Base-by-base conservation (phyloP, 2,113 vertebrate species). In the Gymnocephalus cernua region DNA sequence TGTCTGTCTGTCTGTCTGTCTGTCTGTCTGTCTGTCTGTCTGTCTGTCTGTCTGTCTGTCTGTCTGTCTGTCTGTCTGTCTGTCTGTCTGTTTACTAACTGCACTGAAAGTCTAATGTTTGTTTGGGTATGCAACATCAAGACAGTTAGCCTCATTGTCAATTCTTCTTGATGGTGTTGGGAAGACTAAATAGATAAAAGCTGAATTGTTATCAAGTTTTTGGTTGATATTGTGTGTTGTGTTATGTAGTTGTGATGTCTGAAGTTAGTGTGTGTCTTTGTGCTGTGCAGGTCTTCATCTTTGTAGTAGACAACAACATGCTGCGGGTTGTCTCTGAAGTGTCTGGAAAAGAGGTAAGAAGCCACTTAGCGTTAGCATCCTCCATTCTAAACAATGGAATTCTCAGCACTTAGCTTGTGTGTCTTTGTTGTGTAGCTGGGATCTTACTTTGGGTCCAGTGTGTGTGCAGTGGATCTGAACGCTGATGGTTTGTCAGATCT, bases 401-500 rank as follows among this genome's bases (percentile, higher is more conserved):
- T 23, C 1, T 73, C 41, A 65, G 41, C 32, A 50, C 13, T 44
- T n/a, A 50, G 14, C 21, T 19, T 47, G 38, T 64, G 27, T 77
- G 78, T 81, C 16, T 72, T 29, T 77, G 68, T 78, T 67, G 14
- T 53, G 66, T 84, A 99, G 98, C 95, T 99, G 70, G 98, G 98
- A 62, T 97, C 98, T 2, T 99, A 99, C 82, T 99, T 98, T 18
- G 98, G 98, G 82, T 96, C 97, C 74, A 95, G 97, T 63, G 80
- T 99, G 53, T 99, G 97, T 78, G 97, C 90, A 0, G 95, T 97
- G 74, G 98, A 99, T 91, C 94, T 99, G 86, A 99, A 99, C 1
- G 93, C 94, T 3, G 98, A 99, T 38, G 97, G 97, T 41, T 92
- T 99, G 21, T 98, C 98, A 1, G 98, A 99, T 79, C 94, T 99